phyloP scores from a whole-genome alignment of 2,797 vertebrate species.

The Vireo griseus region DNA sequence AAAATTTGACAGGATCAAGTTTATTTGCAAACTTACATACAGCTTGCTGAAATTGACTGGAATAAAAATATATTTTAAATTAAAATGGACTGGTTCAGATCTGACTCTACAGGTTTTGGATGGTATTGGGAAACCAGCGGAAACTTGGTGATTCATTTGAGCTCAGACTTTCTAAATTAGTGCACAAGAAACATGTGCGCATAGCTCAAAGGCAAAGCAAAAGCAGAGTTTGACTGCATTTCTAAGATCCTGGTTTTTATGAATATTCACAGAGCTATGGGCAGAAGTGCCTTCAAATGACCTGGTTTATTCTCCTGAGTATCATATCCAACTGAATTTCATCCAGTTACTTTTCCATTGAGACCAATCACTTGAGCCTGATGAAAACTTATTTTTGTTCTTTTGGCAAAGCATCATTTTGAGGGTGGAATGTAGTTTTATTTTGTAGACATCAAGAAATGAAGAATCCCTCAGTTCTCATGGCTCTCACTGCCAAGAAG shows the following conservation, averaged over 20 bases:
- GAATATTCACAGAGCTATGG: background rate
- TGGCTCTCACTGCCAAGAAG: background rate
- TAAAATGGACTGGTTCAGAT: background rate
- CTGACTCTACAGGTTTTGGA: background rate
- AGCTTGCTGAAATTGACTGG: background rate
- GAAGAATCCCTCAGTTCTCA: background rate
- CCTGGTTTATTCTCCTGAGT: background rate
- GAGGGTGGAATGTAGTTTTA: background rate
- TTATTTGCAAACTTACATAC: constrained; percentile 1
- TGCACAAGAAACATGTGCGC: background rate
- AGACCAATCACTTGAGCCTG: background rate
- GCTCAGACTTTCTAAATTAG: constrained; percentile 9
- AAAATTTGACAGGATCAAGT: constrained; percentile 9
- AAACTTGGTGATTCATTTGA: background rate
- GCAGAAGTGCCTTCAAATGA: background rate
- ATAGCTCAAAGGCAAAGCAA: constrained; percentile 10
- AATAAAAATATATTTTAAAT: background rate
- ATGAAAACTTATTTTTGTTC: background rate
- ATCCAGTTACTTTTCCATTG: background rate
- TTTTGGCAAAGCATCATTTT: background rate
- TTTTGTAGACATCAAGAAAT: background rate
- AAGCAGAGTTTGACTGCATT: background rate
- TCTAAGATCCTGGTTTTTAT: background rate
- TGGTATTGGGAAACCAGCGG: background rate
- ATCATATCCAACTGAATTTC: background rate